Conservation (phyloP, 2,888 invertebrate genomes). For the Tetranychus piercei region DNA sequence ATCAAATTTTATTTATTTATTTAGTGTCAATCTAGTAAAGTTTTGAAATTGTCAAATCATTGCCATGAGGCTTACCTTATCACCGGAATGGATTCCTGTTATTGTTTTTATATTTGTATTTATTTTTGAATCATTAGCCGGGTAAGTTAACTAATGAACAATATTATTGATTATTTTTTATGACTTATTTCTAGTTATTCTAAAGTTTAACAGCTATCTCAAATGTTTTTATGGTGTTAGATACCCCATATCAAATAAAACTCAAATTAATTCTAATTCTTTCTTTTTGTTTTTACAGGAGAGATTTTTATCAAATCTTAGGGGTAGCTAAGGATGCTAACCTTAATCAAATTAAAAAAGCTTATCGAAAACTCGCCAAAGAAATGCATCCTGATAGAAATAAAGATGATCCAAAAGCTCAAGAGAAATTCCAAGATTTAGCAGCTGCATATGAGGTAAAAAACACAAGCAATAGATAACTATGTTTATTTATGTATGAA, state of each 20-base stretch:
- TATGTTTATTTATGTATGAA: neutral
- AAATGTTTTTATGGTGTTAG: neutral
- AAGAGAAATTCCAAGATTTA: conserved; percentile 81
- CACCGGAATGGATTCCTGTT: neutral
- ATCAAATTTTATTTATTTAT: no score
- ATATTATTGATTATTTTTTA: neutral
- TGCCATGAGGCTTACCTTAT: no score
- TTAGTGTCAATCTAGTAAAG: no score
- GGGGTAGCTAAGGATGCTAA: conserved; percentile 65
- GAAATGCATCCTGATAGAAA: conserved; percentile 96
- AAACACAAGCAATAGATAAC: neutral
- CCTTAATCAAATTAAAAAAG: conserved; percentile 89
- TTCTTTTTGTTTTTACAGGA: conserved; percentile 35
- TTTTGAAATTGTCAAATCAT: no score
- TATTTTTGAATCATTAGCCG: conserved; percentile 4
- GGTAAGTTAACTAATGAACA: neutral
- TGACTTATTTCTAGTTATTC: neutral
- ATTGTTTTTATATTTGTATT: neutral
- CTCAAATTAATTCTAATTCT: neutral
- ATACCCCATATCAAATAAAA: no score
- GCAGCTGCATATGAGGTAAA: conserved; percentile 79
- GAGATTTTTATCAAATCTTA: conserved; percentile 85
- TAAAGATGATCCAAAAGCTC: conserved; percentile 74
- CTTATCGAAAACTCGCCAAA: conserved; percentile 82
- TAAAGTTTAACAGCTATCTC: neutral